These are phyloP conservation scores for Girardia tigrina DNA, from an alignment of 2,888 invertebrate genomes.

Conservation along the genomic window DNA sequence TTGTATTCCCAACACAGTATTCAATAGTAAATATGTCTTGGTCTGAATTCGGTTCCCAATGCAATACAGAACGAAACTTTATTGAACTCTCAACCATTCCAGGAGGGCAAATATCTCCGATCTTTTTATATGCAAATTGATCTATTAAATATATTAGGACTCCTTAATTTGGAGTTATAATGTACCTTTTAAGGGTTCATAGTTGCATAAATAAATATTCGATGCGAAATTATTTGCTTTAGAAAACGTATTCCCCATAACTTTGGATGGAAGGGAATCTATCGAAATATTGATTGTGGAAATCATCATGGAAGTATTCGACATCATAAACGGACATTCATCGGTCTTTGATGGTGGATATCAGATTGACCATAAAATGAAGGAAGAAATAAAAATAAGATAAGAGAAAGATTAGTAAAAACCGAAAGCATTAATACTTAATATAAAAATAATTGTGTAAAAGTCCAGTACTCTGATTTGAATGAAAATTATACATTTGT, in stretches of 20 bases:
- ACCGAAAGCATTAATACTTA: no score
- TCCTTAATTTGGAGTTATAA: not conserved
- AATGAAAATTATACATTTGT: no score
- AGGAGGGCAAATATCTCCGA: not conserved
- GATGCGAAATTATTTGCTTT: no score
- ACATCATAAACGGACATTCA: conserved; percentile 3
- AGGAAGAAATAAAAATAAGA: no score
- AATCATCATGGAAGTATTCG: not conserved
- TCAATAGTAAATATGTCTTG: not conserved
- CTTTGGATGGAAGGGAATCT: not conserved
- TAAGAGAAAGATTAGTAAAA: no score
- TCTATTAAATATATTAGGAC: no score
- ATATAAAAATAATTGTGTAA: no score
- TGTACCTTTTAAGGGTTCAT: not conserved
- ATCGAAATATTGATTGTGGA: not conserved
- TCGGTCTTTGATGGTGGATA: no score
- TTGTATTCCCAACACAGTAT: not conserved
- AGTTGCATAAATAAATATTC: not conserved
- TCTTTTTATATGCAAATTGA: not conserved
- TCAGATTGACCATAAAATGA: no score
- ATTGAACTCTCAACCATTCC: not conserved
- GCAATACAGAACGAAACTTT: not conserved
- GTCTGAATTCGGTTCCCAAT: not conserved
- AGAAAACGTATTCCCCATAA: not conserved
- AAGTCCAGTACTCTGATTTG: no score